Conservation (phyloP, 2,797 vertebrate genomes). For the Crotalus adamanteus region DNA sequence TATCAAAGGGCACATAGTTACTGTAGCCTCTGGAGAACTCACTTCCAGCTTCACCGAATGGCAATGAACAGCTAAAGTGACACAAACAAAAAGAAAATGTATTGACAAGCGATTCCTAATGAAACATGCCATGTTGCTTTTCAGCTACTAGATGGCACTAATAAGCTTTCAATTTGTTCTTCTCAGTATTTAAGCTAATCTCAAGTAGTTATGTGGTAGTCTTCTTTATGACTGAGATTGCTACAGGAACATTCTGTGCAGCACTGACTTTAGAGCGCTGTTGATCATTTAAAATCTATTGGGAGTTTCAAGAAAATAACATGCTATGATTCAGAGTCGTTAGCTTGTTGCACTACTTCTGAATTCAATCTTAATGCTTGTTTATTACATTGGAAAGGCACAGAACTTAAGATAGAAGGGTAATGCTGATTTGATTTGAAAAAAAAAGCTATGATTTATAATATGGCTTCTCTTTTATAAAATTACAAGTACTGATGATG, state of each 20-base stretch:
- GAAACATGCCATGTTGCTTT: conserved; percentile 45
- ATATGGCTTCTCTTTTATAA: not conserved
- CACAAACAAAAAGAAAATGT: not conserved
- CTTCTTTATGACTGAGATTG: conserved; percentile 1
- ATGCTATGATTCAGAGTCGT: not conserved
- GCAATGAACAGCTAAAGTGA: conserved; percentile 3
- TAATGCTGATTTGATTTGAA: conserved; percentile 26
- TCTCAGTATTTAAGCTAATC: not conserved
- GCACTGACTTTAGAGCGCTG: not conserved
- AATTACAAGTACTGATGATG: not conserved
- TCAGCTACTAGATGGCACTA: conserved; percentile 70
- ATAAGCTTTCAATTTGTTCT: conserved; percentile 48
- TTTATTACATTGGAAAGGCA: conserved; percentile 21
- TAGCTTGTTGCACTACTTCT: conserved; percentile 32
- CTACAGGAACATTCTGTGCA: conserved; percentile 22
- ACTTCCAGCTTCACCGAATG: conserved; percentile 3
- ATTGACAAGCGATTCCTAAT: not conserved
- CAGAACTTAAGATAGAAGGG: conserved; percentile 31
- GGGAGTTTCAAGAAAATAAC: not conserved
- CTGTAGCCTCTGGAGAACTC: not conserved
- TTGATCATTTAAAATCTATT: not conserved
- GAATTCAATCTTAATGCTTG: not conserved
- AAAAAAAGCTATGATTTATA: conserved; percentile 14
- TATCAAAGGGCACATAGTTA: not conserved
- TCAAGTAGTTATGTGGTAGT: not conserved